A percentile compares a stretch with the other conserved stretches of the same genome.
phyloP scores from a whole-genome alignment of 2,888 invertebrate genomes.

The Ferrisia virgata region DNA sequence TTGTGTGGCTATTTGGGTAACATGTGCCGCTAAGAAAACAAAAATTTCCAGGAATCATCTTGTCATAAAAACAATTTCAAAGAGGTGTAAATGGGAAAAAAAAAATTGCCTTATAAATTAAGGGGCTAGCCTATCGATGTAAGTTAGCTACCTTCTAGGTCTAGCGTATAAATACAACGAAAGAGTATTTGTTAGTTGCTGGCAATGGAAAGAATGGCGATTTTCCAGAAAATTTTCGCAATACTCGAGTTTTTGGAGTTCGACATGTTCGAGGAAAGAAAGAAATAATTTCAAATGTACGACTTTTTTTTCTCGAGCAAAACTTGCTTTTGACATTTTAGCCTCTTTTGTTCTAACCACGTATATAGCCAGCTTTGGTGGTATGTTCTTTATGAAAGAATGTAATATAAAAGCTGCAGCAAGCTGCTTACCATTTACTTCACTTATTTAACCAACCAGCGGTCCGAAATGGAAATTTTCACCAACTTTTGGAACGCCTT shows the following conservation, averaged over 20 bases:
- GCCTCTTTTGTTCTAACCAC: not conserved
- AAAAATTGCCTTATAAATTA: too few species aligned
- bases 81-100: too few species aligned
- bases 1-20: too few species aligned
- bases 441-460: not conserved
- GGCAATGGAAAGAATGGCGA: not conserved
- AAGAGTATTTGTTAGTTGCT: too few species aligned
- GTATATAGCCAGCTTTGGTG: not conserved
- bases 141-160: too few species aligned
- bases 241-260: not conserved
- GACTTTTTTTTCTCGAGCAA: not conserved
- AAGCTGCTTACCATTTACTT: constrained; percentile 7
- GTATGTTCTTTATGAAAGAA: not conserved
- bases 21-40: too few species aligned
- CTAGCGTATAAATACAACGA: too few species aligned
- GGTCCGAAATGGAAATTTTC: not conserved
- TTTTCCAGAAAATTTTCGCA: not conserved
- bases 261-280: not conserved
- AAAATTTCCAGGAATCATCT: too few species aligned
- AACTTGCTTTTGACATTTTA: constrained; percentile 12
- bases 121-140: too few species aligned
- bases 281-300: not conserved
- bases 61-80: too few species aligned
- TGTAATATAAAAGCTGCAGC: not conserved
- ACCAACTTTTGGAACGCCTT: not conserved